phyloP scores from a whole-genome alignment of 1,140 invertebrate species.

The Lamellibrachia luymesi region DNA sequence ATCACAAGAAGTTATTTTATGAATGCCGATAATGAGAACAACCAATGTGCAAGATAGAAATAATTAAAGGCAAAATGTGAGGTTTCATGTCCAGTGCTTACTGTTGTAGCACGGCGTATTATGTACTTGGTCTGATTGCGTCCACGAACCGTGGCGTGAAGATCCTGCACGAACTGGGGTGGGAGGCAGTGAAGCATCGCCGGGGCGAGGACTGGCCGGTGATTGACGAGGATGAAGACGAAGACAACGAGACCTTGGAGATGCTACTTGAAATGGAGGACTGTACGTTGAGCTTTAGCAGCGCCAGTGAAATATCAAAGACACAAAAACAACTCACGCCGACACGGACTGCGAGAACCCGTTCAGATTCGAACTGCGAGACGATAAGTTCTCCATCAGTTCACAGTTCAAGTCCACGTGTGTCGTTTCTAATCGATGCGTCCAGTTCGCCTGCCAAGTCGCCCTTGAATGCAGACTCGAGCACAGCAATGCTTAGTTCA shows the following conservation, averaged over 20 bases:
- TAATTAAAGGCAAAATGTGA: background rate
- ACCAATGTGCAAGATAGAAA: too few relatives aligned
- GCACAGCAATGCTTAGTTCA: background rate
- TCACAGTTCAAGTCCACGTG: background rate
- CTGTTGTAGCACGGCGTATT: conserved; percentile 72
- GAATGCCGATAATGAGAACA: too few relatives aligned
- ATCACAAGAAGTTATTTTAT: too few relatives aligned
- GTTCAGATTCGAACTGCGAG: conserved; percentile 24
- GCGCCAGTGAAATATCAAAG: background rate
- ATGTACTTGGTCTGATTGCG: conserved; percentile 78
- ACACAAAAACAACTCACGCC: conserved; percentile 27
- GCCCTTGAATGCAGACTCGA: background rate
- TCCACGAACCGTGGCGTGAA: conserved; percentile 80
- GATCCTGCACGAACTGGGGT: conserved; percentile 71
- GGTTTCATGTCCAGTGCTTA: conserved; percentile 17
- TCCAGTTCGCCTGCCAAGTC: background rate
- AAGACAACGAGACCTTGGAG: background rate
- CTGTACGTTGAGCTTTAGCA: background rate
- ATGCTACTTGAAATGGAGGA: background rate
- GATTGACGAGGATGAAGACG: conserved; percentile 62
- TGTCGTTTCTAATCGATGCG: background rate
- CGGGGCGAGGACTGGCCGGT: conserved; percentile 82
- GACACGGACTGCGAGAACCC: conserved; percentile 33
- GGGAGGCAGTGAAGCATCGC: conserved; percentile 73
- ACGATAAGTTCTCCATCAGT: background rate